These are phyloP conservation scores for Pristiophorus japonicus DNA, from an alignment of 2,113 vertebrate genomes.

Conservation along the genomic window DNA sequence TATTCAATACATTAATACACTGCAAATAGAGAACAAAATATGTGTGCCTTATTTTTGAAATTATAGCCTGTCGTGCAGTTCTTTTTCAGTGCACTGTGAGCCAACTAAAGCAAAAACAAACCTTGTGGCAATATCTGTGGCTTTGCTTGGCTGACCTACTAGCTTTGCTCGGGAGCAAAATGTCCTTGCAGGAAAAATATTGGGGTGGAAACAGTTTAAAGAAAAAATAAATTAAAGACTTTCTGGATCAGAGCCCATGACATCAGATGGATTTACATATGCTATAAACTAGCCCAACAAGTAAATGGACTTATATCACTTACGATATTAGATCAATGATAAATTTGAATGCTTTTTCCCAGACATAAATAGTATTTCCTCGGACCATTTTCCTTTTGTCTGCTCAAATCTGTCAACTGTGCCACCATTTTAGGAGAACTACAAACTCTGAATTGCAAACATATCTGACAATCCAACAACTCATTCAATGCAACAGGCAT, in stretches of 20 bases:
- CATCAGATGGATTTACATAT: slow-evolving; percentile 10
- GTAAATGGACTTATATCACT: background rate
- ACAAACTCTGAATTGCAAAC: background rate
- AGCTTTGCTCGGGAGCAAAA: background rate
- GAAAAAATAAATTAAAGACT: background rate
- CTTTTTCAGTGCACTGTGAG: background rate
- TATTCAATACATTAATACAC: background rate
- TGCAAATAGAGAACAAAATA: background rate
- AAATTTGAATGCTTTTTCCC: background rate
- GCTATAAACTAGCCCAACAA: background rate
- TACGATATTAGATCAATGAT: background rate
- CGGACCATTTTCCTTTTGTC: background rate
- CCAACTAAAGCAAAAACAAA: background rate
- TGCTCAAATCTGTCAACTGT: background rate
- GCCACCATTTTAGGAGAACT: background rate
- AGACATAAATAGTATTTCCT: background rate
- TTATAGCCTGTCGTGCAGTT: background rate
- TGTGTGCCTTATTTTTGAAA: background rate
- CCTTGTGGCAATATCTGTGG: background rate
- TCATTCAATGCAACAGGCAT: background rate
- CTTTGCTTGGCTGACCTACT: background rate
- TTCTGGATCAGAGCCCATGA: background rate
- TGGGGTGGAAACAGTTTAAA: background rate
- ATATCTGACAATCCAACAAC: background rate
- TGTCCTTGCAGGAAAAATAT: background rate